Conservation (phyloP, 1,140 invertebrate species). For the Parasteatoda tepidariorum region DNA sequence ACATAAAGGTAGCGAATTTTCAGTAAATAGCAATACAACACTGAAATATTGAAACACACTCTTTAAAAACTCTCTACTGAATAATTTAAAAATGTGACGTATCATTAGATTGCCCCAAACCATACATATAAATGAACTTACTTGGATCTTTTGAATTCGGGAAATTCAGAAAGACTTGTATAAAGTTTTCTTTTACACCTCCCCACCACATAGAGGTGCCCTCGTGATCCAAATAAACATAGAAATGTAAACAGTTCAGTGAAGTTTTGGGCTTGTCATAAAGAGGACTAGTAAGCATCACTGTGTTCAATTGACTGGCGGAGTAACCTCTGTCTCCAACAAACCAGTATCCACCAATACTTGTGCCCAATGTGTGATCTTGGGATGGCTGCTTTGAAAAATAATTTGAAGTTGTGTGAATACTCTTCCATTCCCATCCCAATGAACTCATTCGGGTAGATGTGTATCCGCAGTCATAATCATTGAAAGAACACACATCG, state of each 20-base stretch:
- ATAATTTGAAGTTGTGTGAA: not conserved
- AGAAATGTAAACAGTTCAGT: conserved; percentile 39
- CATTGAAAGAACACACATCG: conserved; percentile 32
- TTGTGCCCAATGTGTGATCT: not conserved
- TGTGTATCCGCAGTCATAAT: conserved; percentile 36
- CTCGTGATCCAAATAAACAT: conserved; percentile 46
- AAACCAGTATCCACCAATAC: conserved; percentile 33
- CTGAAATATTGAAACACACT: too few species aligned
- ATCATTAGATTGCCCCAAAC: too few species aligned
- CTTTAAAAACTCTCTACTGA: too few species aligned
- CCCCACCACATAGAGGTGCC: not conserved
- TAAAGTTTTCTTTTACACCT: not conserved
- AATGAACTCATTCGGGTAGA: not conserved
- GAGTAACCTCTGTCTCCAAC: not conserved
- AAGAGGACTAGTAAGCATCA: not conserved
- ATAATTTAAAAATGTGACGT: too few species aligned
- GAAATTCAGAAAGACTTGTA: conserved; percentile 11
- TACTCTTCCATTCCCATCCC: conserved; percentile 12
- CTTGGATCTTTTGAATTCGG: conserved; percentile 8
- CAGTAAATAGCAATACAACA: too few species aligned
- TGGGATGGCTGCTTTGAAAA: not conserved
- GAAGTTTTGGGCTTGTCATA: not conserved
- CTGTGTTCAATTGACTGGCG: not conserved
- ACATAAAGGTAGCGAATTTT: too few species aligned
- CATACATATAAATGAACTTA: too few species aligned